A percentile compares a stretch with the other conserved stretches of the same genome.
phyloP scores from a whole-genome alignment of 2,113 vertebrate genomes.

The Lichenostomus cassidix region DNA sequence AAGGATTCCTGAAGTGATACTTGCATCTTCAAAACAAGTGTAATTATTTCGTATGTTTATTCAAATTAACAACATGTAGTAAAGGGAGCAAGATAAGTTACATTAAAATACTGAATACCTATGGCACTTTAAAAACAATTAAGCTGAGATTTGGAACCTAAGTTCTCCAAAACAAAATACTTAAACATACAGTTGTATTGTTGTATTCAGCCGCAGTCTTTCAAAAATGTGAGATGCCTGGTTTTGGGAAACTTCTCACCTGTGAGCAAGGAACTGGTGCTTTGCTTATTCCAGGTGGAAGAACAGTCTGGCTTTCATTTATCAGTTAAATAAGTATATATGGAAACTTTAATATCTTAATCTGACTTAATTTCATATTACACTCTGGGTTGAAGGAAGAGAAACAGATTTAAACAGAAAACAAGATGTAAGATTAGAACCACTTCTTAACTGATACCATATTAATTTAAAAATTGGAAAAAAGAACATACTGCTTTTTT shows the following conservation, averaged over 20 bases:
- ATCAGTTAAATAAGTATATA: not conserved
- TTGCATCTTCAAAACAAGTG: not conserved
- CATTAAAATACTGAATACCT: not conserved
- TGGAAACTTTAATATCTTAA: not conserved
- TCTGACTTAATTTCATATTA: not conserved
- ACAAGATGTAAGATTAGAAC: not conserved
- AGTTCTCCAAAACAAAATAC: not conserved
- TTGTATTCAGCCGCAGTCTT: not conserved
- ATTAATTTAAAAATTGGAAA: not conserved
- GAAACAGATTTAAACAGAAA: not conserved
- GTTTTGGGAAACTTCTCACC: not conserved
- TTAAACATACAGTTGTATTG: not conserved
- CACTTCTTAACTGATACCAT: not conserved
- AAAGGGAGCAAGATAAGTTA: not conserved
- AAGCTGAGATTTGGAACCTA: not conserved
- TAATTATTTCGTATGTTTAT: not conserved
- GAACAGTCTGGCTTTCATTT: rapidly evolving
- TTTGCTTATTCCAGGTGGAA: not conserved
- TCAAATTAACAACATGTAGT: not conserved
- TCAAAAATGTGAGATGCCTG: not conserved
- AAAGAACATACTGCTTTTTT: not conserved
- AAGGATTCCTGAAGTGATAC: not conserved
- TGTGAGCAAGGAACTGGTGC: not conserved
- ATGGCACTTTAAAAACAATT: not conserved
- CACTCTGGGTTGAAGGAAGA: not conserved